A percentile compares a stretch with the other conserved stretches of the same genome.
Conservation (phyloP, 2,113 vertebrate genomes). For the Meriones unguiculatus region DNA sequence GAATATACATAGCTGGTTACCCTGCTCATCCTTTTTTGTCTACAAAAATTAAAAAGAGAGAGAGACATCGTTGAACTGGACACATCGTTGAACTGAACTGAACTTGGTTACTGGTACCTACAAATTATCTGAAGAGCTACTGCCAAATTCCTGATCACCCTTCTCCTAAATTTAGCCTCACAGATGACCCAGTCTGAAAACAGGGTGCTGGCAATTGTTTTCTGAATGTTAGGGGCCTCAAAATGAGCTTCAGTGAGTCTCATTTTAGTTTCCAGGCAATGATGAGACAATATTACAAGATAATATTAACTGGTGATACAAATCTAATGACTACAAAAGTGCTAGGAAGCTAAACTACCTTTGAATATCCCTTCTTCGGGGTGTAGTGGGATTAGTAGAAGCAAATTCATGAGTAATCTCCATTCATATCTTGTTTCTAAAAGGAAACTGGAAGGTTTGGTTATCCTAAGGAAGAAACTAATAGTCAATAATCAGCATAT, state of each 20-base stretch:
- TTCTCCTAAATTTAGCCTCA: constrained; percentile 58
- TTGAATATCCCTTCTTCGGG: neutral
- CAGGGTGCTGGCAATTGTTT: neutral
- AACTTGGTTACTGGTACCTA: constrained; percentile 49
- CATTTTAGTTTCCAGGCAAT: constrained; percentile 62
- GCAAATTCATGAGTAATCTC: constrained; percentile 48
- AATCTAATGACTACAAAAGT: neutral
- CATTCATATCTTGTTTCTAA: neutral
- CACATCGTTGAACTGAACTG: too few species aligned
- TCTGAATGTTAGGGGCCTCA: constrained; percentile 61
- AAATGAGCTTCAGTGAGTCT: constrained; percentile 62
- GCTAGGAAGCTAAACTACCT: constrained; percentile 23
- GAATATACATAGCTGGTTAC: neutral
- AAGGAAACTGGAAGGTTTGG: constrained; percentile 33
- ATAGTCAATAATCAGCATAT: constrained; percentile 41
- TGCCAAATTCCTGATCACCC: neutral
- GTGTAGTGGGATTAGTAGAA: neutral
- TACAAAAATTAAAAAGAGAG: constrained; percentile 19
- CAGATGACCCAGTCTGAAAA: constrained; percentile 11
- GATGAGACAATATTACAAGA: constrained; percentile 63
- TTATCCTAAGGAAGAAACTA: constrained; percentile 74
- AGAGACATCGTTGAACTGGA: constrained; percentile 8
- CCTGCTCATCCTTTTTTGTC: neutral
- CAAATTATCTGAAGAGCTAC: constrained; percentile 62
- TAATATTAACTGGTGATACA: constrained; percentile 74